phyloP scores from a whole-genome alignment of 1,140 invertebrate species.

The Tetramorium alpestre region DNA sequence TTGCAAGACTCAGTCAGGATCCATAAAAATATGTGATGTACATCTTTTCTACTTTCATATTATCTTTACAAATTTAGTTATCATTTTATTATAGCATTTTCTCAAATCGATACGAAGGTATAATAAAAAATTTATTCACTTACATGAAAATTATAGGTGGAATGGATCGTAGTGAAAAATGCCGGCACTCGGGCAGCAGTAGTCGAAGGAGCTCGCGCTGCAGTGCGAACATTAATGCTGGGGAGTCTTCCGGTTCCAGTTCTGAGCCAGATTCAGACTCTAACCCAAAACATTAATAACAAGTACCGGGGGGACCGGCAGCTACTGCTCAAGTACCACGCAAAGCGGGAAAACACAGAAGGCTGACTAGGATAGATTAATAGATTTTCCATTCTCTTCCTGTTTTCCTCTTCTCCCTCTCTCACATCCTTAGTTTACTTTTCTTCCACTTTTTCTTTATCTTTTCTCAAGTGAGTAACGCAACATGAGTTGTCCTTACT shows the following conservation, averaged over 20 bases:
- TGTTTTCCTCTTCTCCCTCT: slow-evolving; percentile 45
- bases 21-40: neutral
- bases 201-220: slow-evolving; percentile 83
- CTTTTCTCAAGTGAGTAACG: neutral
- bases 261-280: slow-evolving; percentile 84
- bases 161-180: slow-evolving; percentile 84
- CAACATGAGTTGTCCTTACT: slow-evolving; percentile 69
- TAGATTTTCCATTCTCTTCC: slow-evolving; percentile 67
- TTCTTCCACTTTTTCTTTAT: neutral
- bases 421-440: neutral
- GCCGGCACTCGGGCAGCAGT: slow-evolving; percentile 82
- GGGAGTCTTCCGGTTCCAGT: slow-evolving; percentile 84
- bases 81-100: neutral
- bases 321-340: slow-evolving; percentile 85
- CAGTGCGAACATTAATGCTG: slow-evolving; percentile 83
- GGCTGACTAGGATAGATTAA: slow-evolving; percentile 85
- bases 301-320: slow-evolving; percentile 80
- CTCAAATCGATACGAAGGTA: neutral
- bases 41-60: neutral
- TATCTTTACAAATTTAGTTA: neutral
- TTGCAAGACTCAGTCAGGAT: neutral
- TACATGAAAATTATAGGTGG: slow-evolving; percentile 80
- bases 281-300: slow-evolving; percentile 80
- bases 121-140: slow-evolving; percentile 52
- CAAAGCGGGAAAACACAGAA: slow-evolving; percentile 84